Conservation (phyloP, 2,888 invertebrate genomes). For the Leucozona laternaria region DNA sequence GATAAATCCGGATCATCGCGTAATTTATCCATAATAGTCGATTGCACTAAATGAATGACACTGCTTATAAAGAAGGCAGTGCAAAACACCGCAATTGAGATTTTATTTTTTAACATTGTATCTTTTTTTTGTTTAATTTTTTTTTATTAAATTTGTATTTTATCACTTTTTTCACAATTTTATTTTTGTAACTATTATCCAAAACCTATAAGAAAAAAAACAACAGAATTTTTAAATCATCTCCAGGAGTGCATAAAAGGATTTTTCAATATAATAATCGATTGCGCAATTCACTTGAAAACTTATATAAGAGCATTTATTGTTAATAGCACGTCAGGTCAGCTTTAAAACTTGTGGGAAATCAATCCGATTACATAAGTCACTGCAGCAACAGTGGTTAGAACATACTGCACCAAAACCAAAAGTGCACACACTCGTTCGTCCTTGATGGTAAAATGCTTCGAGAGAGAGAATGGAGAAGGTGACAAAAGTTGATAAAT, state of each 20-base stretch:
- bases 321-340: constrained; percentile 45
- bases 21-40: constrained; percentile 87
- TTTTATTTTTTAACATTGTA: constrained; percentile 63
- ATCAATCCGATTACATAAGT: constrained; percentile 70
- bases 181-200: constrained; percentile 28
- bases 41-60: constrained; percentile 78
- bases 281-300: constrained; percentile 69
- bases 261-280: constrained; percentile 47
- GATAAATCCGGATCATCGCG: constrained; percentile 87
- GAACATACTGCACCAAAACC: constrained; percentile 69
- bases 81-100: constrained; percentile 59
- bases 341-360: constrained; percentile 46
- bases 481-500: constrained; percentile 40
- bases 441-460: constrained; percentile 48
- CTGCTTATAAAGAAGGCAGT: constrained; percentile 63
- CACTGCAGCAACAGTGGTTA: constrained; percentile 68
- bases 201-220: constrained; percentile 49
- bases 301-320: constrained; percentile 66
- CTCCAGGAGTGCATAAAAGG: constrained; percentile 54
- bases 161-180: constrained; percentile 54
- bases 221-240: constrained; percentile 6
- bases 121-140: constrained; percentile 25
- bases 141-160: neutral
- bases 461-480: neutral
- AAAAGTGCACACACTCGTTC: constrained; percentile 63